Conservation (phyloP, 1,140 invertebrate species). For the Drosophila mauritiana region DNA sequence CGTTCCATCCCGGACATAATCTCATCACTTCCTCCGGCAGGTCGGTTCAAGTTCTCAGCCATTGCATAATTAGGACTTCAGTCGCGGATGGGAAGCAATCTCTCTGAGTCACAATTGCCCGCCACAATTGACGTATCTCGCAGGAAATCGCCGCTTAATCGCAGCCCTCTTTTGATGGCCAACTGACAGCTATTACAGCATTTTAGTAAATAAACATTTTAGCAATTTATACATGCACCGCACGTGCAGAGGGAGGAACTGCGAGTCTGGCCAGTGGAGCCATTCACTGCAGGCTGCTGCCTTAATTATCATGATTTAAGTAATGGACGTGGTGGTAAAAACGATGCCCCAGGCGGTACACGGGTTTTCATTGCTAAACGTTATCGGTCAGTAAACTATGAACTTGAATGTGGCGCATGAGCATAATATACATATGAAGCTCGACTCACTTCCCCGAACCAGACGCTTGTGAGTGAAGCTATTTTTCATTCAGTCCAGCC, state of each 20-base stretch:
- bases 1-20: slow-evolving; percentile 25
- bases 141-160: slow-evolving; percentile 12
- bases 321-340: slow-evolving; percentile 13
- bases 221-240: background rate
- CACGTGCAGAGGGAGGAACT: slow-evolving; percentile 7
- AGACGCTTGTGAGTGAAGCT: slow-evolving; percentile 6
- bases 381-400: slow-evolving; percentile 78
- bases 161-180: slow-evolving; percentile 16
- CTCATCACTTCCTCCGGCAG: slow-evolving; percentile 25
- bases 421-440: background rate
- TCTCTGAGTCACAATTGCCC: slow-evolving; percentile 14
- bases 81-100: slow-evolving; percentile 1
- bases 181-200: slow-evolving; percentile 43
- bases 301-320: slow-evolving; percentile 21
- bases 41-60: slow-evolving; percentile 20
- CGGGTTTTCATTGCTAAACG: slow-evolving; percentile 35
- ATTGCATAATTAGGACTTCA: slow-evolving; percentile 43
- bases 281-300: slow-evolving; percentile 2
- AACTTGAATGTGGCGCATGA: slow-evolving; percentile 57
- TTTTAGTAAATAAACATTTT: slow-evolving; percentile 18
- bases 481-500: slow-evolving; percentile 1
- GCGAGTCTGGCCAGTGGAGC: background rate
- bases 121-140: slow-evolving; percentile 13
- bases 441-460: slow-evolving; percentile 9
- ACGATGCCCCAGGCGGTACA: slow-evolving; percentile 13